Evolutionary conservation across 2,797 vertebrate genomes (phyloP).

Genomic region (Varecia variegata): DNA sequence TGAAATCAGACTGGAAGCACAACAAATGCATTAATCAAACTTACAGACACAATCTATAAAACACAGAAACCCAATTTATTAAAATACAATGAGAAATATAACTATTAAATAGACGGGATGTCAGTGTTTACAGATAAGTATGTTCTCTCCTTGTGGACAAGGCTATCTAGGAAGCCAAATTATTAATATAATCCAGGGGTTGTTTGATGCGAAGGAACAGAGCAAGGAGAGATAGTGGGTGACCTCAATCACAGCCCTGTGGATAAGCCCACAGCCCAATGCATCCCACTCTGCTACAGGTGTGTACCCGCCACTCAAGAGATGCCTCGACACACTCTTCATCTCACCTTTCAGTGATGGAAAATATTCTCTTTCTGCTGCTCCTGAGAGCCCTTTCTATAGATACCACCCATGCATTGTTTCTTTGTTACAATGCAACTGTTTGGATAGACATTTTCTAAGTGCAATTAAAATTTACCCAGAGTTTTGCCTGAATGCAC

Average conservation of each 20-base stretch:
- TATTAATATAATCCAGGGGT: neutral
- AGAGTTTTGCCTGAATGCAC: neutral
- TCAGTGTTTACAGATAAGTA: conserved; percentile 48
- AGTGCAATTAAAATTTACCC: neutral
- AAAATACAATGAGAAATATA: conserved; percentile 59
- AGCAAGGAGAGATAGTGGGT: neutral
- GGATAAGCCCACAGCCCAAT: neutral
- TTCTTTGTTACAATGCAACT: neutral
- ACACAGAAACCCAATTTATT: conserved; percentile 55
- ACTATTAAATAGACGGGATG: conserved; percentile 46
- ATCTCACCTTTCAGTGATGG: neutral
- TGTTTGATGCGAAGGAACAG: neutral
- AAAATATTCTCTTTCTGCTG: neutral
- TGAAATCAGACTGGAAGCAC: conserved; percentile 9
- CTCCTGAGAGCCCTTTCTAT: neutral
- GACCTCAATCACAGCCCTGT: neutral
- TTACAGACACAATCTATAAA: conserved; percentile 45
- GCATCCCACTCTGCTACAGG: neutral
- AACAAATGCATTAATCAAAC: conserved; percentile 48
- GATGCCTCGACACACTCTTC: neutral
- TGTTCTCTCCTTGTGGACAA: neutral
- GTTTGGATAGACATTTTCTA: neutral
- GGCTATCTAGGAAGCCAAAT: neutral
- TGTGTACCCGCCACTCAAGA: neutral
- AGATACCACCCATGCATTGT: neutral